These are phyloP conservation scores for Saccostrea glomerata DNA, from an alignment of 1,140 invertebrate species.

Conservation along the genomic window DNA sequence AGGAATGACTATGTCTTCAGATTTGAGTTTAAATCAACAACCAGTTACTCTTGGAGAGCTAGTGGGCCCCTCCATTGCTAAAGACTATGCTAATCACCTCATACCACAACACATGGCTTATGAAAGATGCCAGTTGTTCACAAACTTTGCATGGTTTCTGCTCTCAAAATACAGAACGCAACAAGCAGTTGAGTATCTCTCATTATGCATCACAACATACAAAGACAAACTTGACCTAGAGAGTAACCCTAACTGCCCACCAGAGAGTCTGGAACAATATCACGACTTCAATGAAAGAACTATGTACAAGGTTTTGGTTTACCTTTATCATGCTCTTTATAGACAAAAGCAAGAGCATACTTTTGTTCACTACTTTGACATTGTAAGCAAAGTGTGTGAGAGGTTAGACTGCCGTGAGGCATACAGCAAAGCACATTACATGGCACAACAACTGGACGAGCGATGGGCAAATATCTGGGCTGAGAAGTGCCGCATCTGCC, in stretches of 20 bases:
- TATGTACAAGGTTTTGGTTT: constrained; percentile 8
- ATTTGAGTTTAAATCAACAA: constrained; percentile 42
- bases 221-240: background rate
- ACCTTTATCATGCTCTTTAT: background rate
- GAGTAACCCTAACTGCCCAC: background rate
- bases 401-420: background rate
- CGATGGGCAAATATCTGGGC: background rate
- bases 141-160: constrained; percentile 41
- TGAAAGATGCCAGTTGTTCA: constrained; percentile 39
- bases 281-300: constrained; percentile 10
- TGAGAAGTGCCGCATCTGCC: background rate
- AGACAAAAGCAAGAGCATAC: background rate
- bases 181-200: constrained; percentile 32
- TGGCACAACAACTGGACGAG: background rate
- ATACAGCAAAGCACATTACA: background rate
- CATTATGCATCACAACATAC: background rate
- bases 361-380: background rate
- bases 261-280: background rate
- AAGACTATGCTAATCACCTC: constrained; percentile 34
- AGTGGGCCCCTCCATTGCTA: constrained; percentile 33
- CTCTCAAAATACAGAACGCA: constrained; percentile 39
- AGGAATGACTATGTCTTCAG: constrained; percentile 43
- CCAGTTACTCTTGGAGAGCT: constrained; percentile 50
- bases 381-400: background rate
- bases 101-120: constrained; percentile 45